Percentiles rank a stretch among this genome's conserved stretches.
Conservation (phyloP, 2,888 invertebrate genomes). For the Caradrina kadenii region DNA sequence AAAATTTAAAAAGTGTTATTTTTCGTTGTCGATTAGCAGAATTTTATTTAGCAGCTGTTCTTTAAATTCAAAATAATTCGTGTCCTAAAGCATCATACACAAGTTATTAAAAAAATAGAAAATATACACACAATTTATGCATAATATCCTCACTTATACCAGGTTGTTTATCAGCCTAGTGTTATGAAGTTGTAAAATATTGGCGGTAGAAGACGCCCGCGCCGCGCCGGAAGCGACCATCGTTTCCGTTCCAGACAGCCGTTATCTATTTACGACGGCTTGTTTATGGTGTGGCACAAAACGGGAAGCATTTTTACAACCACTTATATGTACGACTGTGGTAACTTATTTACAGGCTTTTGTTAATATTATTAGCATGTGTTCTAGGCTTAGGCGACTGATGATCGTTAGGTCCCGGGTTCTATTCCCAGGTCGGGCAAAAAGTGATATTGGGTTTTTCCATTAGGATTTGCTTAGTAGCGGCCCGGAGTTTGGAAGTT, state of each 20-base stretch:
- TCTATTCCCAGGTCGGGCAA: too few species aligned
- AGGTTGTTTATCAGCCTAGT: slow-evolving; percentile 49
- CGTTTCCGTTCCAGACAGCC: slow-evolving; percentile 69
- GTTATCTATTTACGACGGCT: slow-evolving; percentile 66
- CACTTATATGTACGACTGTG: slow-evolving; percentile 8
- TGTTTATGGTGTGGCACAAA: slow-evolving; percentile 54
- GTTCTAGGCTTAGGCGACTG: too few species aligned
- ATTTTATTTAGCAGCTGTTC: too few species aligned
- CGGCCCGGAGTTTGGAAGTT: too few species aligned
- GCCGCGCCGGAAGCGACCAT: slow-evolving; percentile 62
- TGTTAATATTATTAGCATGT: slow-evolving; percentile 10
- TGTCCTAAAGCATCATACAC: slow-evolving; percentile 3
- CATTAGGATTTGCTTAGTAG: too few species aligned
- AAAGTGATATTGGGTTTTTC: too few species aligned
- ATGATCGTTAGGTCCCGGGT: too few species aligned
- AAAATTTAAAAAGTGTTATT: too few species aligned
- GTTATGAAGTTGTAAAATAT: slow-evolving; percentile 64
- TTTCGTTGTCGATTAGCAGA: too few species aligned
- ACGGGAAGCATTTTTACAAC: slow-evolving; percentile 35
- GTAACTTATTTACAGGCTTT: slow-evolving; percentile 19
- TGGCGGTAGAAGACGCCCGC: slow-evolving; percentile 30
- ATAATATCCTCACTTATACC: slow-evolving; percentile 10
- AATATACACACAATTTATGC: slow-evolving; percentile 10
- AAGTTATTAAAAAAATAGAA: slow-evolving; percentile 15
- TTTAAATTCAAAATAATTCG: background rate